Evolutionary conservation across 2,797 vertebrate genomes (phyloP).

Genomic region (Choloepus didactylus): DNA sequence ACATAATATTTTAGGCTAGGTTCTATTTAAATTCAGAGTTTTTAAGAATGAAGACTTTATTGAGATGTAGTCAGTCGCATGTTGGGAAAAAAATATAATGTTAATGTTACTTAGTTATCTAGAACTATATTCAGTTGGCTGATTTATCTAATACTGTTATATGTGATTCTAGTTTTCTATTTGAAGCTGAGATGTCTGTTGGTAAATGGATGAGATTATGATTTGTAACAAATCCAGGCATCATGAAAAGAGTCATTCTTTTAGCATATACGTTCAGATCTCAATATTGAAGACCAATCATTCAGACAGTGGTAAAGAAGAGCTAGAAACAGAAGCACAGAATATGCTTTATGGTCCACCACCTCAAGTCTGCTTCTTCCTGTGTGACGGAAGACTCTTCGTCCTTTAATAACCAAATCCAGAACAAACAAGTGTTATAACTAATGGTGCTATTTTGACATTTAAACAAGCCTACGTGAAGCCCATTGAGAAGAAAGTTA

Average conservation of each 20-base stretch:
- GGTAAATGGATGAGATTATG: background rate
- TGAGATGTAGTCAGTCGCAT: constrained; percentile 13
- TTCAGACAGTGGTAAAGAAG: background rate
- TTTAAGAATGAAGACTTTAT: constrained; percentile 48
- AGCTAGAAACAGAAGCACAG: background rate
- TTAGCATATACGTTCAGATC: constrained; percentile 41
- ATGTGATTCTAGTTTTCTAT: constrained; percentile 28
- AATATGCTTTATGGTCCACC: background rate
- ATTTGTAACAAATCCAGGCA: constrained; percentile 31
- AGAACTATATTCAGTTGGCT: background rate
- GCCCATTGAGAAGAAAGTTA: background rate
- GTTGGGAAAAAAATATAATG: constrained; percentile 21
- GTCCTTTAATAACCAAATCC: background rate
- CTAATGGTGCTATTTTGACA: background rate
- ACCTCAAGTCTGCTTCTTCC: constrained; percentile 8
- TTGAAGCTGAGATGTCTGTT: constrained; percentile 32
- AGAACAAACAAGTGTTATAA: constrained; percentile 12
- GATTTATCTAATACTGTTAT: constrained; percentile 1
- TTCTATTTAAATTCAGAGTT: constrained; percentile 44
- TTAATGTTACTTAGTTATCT: constrained; percentile 16
- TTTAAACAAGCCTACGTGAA: constrained; percentile 17
- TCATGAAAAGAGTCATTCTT: background rate
- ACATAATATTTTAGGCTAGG: constrained; percentile 19
- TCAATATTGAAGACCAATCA: constrained; percentile 4
- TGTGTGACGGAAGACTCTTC: background rate